Conservation (phyloP, 2,888 invertebrate genomes). For the Globia sparganii region DNA sequence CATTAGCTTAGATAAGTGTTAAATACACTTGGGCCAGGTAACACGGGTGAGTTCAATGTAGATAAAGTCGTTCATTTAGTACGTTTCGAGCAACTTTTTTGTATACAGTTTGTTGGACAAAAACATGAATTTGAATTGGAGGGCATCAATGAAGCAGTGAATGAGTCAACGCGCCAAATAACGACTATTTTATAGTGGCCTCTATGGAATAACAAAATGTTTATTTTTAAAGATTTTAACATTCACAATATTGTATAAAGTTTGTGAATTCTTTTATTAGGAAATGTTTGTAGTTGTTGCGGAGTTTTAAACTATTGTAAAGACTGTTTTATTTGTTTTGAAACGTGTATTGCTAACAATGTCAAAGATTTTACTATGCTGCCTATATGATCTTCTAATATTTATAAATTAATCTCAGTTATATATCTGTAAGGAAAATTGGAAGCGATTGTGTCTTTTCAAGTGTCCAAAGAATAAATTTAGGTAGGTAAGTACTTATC, state of each 20-base stretch:
- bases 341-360: background rate
- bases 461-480: background rate
- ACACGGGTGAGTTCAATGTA: slow-evolving; percentile 3
- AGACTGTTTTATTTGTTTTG: background rate
- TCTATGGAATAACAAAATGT: slow-evolving; percentile 37
- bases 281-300: background rate
- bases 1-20: slow-evolving; percentile 52
- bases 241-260: slow-evolving; percentile 11
- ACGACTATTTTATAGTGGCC: slow-evolving; percentile 21
- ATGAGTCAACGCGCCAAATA: slow-evolving; percentile 46
- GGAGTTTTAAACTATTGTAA: background rate
- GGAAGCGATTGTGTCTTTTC: background rate
- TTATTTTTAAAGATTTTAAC: slow-evolving; percentile 7
- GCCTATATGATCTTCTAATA: background rate
- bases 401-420: background rate
- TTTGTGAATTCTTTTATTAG: slow-evolving; percentile 3
- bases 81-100: slow-evolving; percentile 11
- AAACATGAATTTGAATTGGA: slow-evolving; percentile 28
- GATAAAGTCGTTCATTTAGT: slow-evolving; percentile 19
- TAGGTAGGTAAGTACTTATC: too few species aligned
- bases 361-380: background rate
- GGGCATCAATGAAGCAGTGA: slow-evolving; percentile 41
- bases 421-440: too few species aligned
- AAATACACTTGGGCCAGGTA: slow-evolving; percentile 33
- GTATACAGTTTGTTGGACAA: background rate